Evolutionary conservation across 2,888 invertebrate genomes (phyloP).

Genomic region (Steromphala cineraria): DNA sequence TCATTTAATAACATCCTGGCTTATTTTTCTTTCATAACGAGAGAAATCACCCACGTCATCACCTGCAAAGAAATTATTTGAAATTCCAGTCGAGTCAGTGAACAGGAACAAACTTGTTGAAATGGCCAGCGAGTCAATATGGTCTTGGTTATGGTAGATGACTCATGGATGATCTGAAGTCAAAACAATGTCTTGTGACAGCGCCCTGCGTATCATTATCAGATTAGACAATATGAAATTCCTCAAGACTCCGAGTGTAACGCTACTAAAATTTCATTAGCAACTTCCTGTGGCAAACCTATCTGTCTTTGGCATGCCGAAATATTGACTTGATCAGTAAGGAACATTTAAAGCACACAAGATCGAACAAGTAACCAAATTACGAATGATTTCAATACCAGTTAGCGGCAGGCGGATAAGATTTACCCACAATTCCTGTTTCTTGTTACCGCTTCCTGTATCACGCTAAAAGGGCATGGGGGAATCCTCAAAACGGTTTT

Average conservation of each 20-base stretch:
- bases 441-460: not conserved
- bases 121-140: too few species aligned
- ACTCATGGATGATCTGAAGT: too few species aligned
- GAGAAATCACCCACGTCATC: too few species aligned
- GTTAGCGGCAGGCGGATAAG: not conserved
- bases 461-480: not conserved
- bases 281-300: not conserved
- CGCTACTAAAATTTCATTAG: not conserved
- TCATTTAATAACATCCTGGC: too few species aligned
- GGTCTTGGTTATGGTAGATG: too few species aligned
- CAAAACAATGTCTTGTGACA: too few species aligned
- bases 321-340: not conserved
- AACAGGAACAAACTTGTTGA: too few species aligned
- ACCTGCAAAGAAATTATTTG: too few species aligned
- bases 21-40: too few species aligned
- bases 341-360: not conserved
- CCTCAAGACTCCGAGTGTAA: not conserved
- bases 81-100: too few species aligned
- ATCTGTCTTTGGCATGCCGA: not conserved
- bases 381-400: not conserved
- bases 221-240: not conserved
- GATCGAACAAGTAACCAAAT: not conserved
- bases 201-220: not conserved
- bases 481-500: too few species aligned
- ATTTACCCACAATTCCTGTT: not conserved